Conservation (phyloP, 2,888 invertebrate genomes). For the Hypolimnas misippus region DNA sequence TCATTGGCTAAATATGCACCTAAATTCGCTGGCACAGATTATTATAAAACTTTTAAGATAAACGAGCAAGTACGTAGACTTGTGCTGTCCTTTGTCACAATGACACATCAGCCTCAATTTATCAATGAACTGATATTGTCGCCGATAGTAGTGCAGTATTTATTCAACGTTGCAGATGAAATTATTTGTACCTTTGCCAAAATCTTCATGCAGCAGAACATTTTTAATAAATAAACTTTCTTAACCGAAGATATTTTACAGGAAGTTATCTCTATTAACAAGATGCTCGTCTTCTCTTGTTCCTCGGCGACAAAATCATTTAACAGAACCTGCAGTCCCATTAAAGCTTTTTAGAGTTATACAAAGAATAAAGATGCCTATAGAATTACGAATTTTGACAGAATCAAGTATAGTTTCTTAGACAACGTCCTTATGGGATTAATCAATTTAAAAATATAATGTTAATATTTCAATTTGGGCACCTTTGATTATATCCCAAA, state of each 20-base stretch:
- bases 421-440: constrained; percentile 24
- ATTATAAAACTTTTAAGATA: constrained; percentile 8
- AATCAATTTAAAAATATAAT: constrained; percentile 25
- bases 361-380: constrained; percentile 28
- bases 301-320: constrained; percentile 33
- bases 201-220: background rate
- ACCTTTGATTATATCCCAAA: constrained; percentile 46
- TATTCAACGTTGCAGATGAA: background rate
- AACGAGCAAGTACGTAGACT: constrained; percentile 41
- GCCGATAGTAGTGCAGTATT: constrained; percentile 7
- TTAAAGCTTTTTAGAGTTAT: constrained; percentile 35
- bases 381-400: constrained; percentile 28
- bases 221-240: background rate
- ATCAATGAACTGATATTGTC: constrained; percentile 31
- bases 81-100: constrained; percentile 38
- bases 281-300: constrained; percentile 2
- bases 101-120: constrained; percentile 22
- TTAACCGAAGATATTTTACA: background rate
- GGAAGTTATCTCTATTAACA: background rate
- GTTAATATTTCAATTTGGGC: background rate
- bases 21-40: constrained; percentile 29
- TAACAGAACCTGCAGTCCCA: constrained; percentile 28
- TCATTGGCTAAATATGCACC: constrained; percentile 34
- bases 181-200: background rate
- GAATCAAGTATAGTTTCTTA: constrained; percentile 20